Base-by-base conservation (phyloP, 2,888 invertebrate genomes). In the Acronicta leporina region DNA sequence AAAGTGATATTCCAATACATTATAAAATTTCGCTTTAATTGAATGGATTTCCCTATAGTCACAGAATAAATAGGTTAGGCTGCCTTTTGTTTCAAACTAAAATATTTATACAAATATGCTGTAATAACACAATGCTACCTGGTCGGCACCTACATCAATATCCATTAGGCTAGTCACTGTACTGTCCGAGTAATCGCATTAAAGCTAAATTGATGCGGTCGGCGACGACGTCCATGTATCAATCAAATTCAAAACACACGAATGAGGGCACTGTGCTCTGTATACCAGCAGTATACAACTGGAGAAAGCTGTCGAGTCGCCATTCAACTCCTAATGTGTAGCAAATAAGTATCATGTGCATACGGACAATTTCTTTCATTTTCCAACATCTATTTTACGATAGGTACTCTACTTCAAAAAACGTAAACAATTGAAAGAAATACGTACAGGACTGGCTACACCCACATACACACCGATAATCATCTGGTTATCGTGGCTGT, bases 141-240 rank as follows among this genome's bases (percentile, higher is more conserved):
- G 65, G 27, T 48, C 15, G 41, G 46, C 64, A 54, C 62, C 70
- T 77, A 77, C 73, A 71, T 77, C 74, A 78, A 75, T 76, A 75
- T 81, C 82, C 79, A 84, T 82, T 82, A 84, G 68, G 73, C 63
- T 67, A 63, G 68, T 70, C 73, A 77, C 80, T 78, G 81, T 77
- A 71, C 66, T 77, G 78, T 82, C 70, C 75, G 69, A 79, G 80
- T 86, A 87, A 82, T 84, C 82, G 75, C 74, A 82, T 85, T 82
- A 82, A 79, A 80, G 75, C 77, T 80, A 83, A 85, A 86, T 83
- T 82, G 83, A 82, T 77, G 77, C 73, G 67, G 78, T 73, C 72
- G 64, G 58, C 70, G 66, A 69, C 75, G 74, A 70, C 67, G 71
- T 63, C 68, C 75, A 67, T 75, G 71, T 81, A 83, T 82, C 77